A percentile compares a stretch with the other conserved stretches of the same genome.
Evolutionary conservation across 2,113 vertebrate species (phyloP).

Genomic region (Macroglossus sobrinus): DNA sequence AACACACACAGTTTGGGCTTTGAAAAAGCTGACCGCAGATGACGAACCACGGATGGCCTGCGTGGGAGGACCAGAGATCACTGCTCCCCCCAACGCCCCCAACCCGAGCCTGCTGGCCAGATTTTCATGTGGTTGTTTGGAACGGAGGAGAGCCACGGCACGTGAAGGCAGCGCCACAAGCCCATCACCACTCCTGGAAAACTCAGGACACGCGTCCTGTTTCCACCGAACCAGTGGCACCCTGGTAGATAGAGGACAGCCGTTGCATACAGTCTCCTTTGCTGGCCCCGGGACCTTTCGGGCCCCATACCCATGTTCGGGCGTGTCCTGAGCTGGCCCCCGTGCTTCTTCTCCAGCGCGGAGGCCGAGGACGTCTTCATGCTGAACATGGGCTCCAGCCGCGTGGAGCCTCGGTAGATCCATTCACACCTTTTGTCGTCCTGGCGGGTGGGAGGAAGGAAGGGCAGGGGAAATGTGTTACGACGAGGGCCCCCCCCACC

Average conservation of each 20-base stretch:
- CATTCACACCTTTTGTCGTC: slow-evolving; percentile 98
- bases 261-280: background rate
- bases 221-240: background rate
- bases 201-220: background rate
- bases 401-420: slow-evolving; percentile 97
- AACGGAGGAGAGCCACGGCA: background rate
- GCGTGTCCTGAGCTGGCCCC: slow-evolving; percentile 91
- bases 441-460: slow-evolving; percentile 68
- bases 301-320: slow-evolving; percentile 91
- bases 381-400: slow-evolving; percentile 98
- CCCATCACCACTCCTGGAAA: background rate
- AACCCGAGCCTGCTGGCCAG: background rate
- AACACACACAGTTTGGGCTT: background rate
- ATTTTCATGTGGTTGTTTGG: background rate
- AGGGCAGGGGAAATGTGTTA: background rate
- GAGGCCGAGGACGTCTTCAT: slow-evolving; percentile 95
- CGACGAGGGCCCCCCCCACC: background rate
- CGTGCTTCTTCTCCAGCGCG: slow-evolving; percentile 93
- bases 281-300: background rate
- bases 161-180: background rate
- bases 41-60: background rate
- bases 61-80: background rate
- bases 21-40: background rate
- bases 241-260: background rate
- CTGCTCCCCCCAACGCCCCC: background rate